Base-by-base conservation (phyloP, 2,888 invertebrate species). In the Crocallis elinguaria region DNA sequence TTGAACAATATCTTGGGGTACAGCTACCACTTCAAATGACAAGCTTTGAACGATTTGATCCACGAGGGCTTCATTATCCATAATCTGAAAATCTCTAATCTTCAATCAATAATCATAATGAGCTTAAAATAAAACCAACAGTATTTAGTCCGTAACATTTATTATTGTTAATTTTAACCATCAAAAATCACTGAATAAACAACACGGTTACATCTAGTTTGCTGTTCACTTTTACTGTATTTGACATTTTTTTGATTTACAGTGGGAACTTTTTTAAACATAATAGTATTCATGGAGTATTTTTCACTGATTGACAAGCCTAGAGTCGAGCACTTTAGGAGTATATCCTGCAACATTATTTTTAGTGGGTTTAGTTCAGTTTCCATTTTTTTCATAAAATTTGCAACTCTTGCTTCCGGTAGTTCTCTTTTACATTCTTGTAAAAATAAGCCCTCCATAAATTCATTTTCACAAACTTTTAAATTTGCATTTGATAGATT, bases 161-260 rank as follows among this genome's bases (percentile, higher is more conserved):
- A 23, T 23, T 5, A 3, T 2, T 23, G 6, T 23, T 6, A 56
- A 45, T 45, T 67, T 77, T 70, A 80, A 53, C 67, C 81, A 67
- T 84, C 75, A 67, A 80, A 87, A 16, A 88, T 81, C 62, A 89
- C 64, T n/a, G 84, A 79, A 77, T 85, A 88, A 16, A 88, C 84
- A 49, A 83, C 84, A 73, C 89, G 87, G 71, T 89, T 89, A 14
- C 78, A 79, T 65, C 75, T 70, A 9, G 55, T 27, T 38, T 64
- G 60, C 57, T 66, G 62, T 52, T 64, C 49, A 30, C 44, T 37
- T 48, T 48, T 56, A 43, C 29, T 17, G n/a, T 54, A 45, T 25
- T 54, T 49, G 44, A 29, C 27, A 14, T 42, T 36, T 53, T 58
- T 44, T 14, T 56, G 54, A 51, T 51, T 59, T 13, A 2, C 12